phyloP scores from a whole-genome alignment of 2,113 vertebrate genomes.

The Cepphus grylle region DNA sequence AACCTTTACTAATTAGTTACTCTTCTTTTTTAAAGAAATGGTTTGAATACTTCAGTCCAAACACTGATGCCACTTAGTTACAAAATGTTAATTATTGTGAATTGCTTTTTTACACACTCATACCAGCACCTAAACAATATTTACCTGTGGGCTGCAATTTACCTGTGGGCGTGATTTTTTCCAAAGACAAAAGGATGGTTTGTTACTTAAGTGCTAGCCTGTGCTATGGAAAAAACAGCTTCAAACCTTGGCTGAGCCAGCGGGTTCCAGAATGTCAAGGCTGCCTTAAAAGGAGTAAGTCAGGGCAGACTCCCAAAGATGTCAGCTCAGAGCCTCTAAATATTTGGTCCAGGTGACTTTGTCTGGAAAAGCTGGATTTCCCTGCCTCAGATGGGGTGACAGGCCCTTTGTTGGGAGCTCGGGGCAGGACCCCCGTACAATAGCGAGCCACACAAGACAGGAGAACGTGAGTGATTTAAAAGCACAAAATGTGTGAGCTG shows the following conservation, averaged over 20 bases:
- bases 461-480: not conserved
- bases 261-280: not conserved
- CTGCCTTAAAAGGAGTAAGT: not conserved
- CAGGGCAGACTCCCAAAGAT: not conserved
- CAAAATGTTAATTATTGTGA: not conserved
- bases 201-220: not conserved
- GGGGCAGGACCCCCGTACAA: accelerated
- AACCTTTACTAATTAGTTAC: not conserved
- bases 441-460: not conserved
- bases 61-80: not conserved
- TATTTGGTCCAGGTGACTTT: not conserved
- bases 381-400: not conserved
- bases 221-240: not conserved
- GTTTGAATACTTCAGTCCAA: not conserved
- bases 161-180: not conserved
- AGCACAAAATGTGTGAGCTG: not conserved
- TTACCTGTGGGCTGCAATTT: not conserved
- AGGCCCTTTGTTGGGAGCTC: not conserved
- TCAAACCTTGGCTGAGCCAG: not conserved
- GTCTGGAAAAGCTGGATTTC: not conserved
- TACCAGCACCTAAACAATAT: not conserved
- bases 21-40: not conserved
- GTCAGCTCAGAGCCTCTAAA: not conserved
- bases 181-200: not conserved
- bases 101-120: not conserved